A percentile compares a stretch with the other conserved stretches of the same genome.
These are phyloP conservation scores for Volucella inflata DNA, from an alignment of 2,888 invertebrate species.

Conservation along the genomic window DNA sequence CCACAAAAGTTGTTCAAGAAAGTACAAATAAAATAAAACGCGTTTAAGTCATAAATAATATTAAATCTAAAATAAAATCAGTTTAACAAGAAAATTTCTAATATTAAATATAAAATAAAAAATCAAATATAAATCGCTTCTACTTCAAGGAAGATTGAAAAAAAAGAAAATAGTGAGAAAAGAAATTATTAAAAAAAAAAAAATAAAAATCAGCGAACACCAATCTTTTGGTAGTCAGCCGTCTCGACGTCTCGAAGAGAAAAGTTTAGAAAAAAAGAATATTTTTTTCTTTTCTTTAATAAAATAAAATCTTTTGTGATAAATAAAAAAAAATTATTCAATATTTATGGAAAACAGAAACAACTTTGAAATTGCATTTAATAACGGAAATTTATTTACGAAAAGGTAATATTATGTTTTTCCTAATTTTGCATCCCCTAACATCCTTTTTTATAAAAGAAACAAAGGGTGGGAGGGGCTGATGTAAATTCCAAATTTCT, in stretches of 20 bases:
- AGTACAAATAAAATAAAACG: conserved; percentile 56
- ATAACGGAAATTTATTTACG: conserved; percentile 83
- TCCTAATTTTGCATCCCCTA: conserved; percentile 49
- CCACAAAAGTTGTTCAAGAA: conserved; percentile 76
- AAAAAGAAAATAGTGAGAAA: conserved; percentile 40
- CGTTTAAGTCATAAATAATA: conserved; percentile 32
- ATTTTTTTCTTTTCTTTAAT: conserved; percentile 18
- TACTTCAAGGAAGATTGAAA: conserved; percentile 13
- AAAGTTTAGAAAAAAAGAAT: conserved; percentile 19
- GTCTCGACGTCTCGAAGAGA: conserved; percentile 30
- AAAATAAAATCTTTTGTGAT: conserved; percentile 53
- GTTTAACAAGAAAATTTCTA: conserved; percentile 36
- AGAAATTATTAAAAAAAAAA: conserved; percentile 41
- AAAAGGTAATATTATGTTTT: conserved; percentile 81
- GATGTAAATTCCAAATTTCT: conserved; percentile 42
- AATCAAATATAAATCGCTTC: conserved; percentile 1
- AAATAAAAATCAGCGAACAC: conserved; percentile 30
- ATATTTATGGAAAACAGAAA: conserved; percentile 83
- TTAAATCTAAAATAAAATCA: background rate
- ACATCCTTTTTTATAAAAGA: background rate
- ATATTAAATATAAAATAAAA: conserved; percentile 17
- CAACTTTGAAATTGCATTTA: conserved; percentile 83
- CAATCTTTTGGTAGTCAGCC: conserved; percentile 32
- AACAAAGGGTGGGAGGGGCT: conserved; percentile 1
- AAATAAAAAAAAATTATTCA: conserved; percentile 63